Percentiles rank a stretch among this genome's conserved stretches.
Evolutionary conservation across 2,888 invertebrate species (phyloP).

Genomic region (Sthenelais limicola): DNA sequence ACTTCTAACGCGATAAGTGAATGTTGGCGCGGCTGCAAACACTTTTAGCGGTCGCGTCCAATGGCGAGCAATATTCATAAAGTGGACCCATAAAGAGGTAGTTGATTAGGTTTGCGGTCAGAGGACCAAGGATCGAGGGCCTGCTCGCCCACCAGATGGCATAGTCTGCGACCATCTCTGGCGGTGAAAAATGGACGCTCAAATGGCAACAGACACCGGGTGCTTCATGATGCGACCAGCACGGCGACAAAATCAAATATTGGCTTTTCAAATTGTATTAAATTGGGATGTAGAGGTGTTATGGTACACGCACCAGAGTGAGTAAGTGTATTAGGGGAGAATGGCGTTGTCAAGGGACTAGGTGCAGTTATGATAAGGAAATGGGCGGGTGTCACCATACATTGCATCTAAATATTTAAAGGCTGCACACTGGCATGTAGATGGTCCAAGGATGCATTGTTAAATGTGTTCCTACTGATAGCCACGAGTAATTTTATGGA

Average conservation of each 20-base stretch:
- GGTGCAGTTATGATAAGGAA: not conserved
- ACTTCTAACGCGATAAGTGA: conserved; percentile 19
- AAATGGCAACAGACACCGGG: not conserved
- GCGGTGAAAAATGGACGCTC: not conserved
- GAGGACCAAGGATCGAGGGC: not conserved
- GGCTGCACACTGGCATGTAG: not conserved
- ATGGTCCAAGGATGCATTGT: no score
- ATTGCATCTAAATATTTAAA: not conserved
- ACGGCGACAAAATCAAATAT: conserved; percentile 20
- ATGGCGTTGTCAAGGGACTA: not conserved
- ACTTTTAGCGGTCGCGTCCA: conserved; percentile 36
- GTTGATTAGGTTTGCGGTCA: conserved; percentile 17
- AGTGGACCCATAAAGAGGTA: conserved; percentile 20
- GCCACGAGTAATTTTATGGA: no score
- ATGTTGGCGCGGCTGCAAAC: conserved; percentile 32
- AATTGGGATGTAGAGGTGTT: conserved; percentile 23
- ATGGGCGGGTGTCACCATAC: not conserved
- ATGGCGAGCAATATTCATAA: conserved; percentile 37
- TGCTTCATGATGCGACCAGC: no score
- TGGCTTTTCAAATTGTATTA: conserved; percentile 15
- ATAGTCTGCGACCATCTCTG: not conserved
- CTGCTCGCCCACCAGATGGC: conserved; percentile 32
- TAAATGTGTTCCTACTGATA: no score
- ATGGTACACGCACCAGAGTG: conserved; percentile 13
- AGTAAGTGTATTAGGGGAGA: conserved; percentile 4